Conservation (phyloP, 2,797 vertebrate genomes). For the Anisognathus igniventris region DNA sequence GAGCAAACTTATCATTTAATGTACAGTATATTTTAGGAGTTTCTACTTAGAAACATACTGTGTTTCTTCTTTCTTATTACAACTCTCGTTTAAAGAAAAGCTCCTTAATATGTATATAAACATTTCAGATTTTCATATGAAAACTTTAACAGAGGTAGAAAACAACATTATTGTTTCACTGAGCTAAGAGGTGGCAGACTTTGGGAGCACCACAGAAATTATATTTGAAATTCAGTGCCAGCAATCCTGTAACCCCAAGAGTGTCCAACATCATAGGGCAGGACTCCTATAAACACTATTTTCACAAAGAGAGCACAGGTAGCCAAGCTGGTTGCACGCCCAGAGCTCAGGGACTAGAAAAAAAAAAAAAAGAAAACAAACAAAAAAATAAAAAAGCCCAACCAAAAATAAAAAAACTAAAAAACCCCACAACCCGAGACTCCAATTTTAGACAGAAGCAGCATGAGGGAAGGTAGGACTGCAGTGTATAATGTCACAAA, state of each 20-base stretch:
- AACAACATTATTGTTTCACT: neutral
- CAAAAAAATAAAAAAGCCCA: neutral
- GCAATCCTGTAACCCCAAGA: neutral
- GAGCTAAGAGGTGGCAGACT: neutral
- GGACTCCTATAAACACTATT: accelerated
- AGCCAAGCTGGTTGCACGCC: no score
- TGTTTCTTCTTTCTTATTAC: neutral
- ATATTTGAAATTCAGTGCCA: neutral
- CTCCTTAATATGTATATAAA: neutral
- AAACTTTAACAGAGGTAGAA: neutral
- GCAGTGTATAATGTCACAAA: neutral
- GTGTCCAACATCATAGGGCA: neutral
- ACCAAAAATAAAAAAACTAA: neutral
- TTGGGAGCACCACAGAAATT: neutral
- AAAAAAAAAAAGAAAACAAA: neutral
- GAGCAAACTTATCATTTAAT: neutral
- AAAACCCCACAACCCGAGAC: accelerated
- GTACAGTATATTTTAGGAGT: neutral
- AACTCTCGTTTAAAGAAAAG: neutral
- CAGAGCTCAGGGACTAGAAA: neutral
- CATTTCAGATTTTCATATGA: neutral
- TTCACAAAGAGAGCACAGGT: neutral
- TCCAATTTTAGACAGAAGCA: neutral
- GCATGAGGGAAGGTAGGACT: neutral
- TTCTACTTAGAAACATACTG: neutral